Base-by-base conservation (phyloP, 1,140 invertebrate genomes). In the Ostrea denselamellosa region DNA sequence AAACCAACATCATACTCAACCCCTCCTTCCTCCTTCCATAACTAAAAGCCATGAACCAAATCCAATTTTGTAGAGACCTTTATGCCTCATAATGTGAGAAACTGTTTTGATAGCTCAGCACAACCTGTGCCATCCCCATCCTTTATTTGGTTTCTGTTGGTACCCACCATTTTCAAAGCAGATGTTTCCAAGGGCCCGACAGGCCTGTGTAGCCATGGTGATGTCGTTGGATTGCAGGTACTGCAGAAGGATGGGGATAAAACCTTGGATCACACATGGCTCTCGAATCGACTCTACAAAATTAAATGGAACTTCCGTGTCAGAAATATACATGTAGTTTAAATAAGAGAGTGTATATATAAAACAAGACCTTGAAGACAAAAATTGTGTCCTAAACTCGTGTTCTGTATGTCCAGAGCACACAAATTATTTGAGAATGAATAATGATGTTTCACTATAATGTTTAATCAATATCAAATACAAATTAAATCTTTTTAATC, bases 131-230 rank as follows among this genome's bases (percentile, higher is more conserved):
- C 17, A 5, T 44, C 5, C 5, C 34, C 34, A 2, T 62, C n/a
- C 17, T 62, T 62, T 62, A 62, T 8, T 34, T 77, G 0, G 25
- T 10, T 77, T 62, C 56, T 19, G 17, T 77, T 77, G 28, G 22
- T 77, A 77, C 68, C 68, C 95, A 96, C 97, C 97, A 95, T 98
- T 98, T 92, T 98, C 97, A 94, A 97, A 98, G 91, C 97, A 98
- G 91, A 98, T 97, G 94, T 98, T 98, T 77, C 97, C 97, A 28
- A 98, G 94, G 8, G 97, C 97, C 91, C 98, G 95, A 89, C 97
- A 97, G 25, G 96, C 96, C 92, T 98, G 97, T n/a, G 93, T 92
- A 10, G 92, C 93, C 52, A 93, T 88, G 52, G 93, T 91, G 54
- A 95, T 94, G 89, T 95, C 91, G 68, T 93, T 89, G 51, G 89